These are phyloP conservation scores for Phoeniculus purpureus DNA, from an alignment of 2,797 vertebrate genomes.

Conservation along the genomic window DNA sequence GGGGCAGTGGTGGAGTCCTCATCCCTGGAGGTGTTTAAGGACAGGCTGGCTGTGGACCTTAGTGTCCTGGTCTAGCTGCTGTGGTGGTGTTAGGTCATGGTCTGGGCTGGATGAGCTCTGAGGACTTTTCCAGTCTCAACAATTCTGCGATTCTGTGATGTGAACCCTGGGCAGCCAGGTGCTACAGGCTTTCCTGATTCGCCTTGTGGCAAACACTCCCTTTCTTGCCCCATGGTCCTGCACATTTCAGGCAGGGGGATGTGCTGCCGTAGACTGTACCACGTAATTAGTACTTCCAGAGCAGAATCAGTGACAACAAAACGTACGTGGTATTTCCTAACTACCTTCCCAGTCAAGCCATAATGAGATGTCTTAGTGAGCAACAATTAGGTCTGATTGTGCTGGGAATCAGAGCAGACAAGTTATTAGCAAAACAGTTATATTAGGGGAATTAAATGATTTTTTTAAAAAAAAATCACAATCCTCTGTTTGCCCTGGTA, in stretches of 20 bases:
- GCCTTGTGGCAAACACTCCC: neutral
- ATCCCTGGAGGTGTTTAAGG: too few relatives aligned
- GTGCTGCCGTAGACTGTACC: neutral
- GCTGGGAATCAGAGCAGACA: slow-evolving; percentile 69
- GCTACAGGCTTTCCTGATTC: neutral
- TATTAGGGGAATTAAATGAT: slow-evolving; percentile 68
- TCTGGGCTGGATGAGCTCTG: too few relatives aligned
- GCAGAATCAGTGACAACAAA: neutral
- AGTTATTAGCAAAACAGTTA: slow-evolving; percentile 66
- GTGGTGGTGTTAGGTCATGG: too few relatives aligned
- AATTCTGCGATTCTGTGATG: too few relatives aligned
- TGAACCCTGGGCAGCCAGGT: neutral
- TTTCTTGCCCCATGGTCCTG: neutral
- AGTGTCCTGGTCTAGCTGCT: too few relatives aligned
- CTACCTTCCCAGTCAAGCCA: neutral
- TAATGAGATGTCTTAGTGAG: slow-evolving; percentile 59
- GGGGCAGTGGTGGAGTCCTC: too few relatives aligned
- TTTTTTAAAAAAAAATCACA: slow-evolving; percentile 34
- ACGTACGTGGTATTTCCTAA: neutral
- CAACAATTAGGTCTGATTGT: slow-evolving; percentile 64
- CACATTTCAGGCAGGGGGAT: neutral
- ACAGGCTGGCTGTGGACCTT: too few relatives aligned
- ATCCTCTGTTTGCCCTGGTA: slow-evolving; percentile 39
- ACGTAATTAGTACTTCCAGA: neutral
- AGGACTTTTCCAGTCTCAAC: too few relatives aligned